Conservation (phyloP, 2,113 vertebrate genomes). For the Amphilophus citrinellus region DNA sequence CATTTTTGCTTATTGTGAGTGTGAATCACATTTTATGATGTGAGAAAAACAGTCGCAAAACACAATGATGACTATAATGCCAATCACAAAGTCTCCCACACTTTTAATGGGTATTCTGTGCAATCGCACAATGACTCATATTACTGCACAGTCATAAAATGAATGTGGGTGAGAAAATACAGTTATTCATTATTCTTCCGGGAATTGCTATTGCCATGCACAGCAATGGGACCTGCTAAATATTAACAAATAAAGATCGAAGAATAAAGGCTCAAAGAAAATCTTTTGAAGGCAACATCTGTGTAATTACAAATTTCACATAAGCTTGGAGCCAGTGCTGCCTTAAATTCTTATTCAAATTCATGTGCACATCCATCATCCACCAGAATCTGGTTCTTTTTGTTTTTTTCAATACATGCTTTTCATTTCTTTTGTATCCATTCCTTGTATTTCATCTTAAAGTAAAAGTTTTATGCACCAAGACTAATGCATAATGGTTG, state of each 20-base stretch:
- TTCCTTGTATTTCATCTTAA: neutral
- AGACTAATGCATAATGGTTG: too few species aligned
- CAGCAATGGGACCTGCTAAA: neutral
- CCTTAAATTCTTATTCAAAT: neutral
- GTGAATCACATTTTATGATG: constrained; percentile 15
- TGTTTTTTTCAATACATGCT: neutral
- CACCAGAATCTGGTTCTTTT: neutral
- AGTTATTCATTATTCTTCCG: constrained; percentile 14
- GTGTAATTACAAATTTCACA: neutral
- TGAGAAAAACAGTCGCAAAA: constrained; percentile 29
- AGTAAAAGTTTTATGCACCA: neutral
- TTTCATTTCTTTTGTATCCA: neutral
- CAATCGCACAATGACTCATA: constrained; percentile 47
- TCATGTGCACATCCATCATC: neutral
- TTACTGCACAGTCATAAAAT: constrained; percentile 30
- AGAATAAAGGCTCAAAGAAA: neutral
- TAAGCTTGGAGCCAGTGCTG: neutral
- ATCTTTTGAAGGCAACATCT: neutral
- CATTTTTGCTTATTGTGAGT: neutral
- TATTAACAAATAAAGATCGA: neutral
- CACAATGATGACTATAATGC: constrained; percentile 4
- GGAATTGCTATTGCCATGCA: neutral
- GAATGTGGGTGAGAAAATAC: constrained; percentile 26
- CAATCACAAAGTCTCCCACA: neutral
- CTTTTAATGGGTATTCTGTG: neutral